Percentiles rank a stretch among this genome's conserved stretches.
phyloP scores from a whole-genome alignment of 2,888 invertebrate species.

The Scrobipalpa atriplicella region DNA sequence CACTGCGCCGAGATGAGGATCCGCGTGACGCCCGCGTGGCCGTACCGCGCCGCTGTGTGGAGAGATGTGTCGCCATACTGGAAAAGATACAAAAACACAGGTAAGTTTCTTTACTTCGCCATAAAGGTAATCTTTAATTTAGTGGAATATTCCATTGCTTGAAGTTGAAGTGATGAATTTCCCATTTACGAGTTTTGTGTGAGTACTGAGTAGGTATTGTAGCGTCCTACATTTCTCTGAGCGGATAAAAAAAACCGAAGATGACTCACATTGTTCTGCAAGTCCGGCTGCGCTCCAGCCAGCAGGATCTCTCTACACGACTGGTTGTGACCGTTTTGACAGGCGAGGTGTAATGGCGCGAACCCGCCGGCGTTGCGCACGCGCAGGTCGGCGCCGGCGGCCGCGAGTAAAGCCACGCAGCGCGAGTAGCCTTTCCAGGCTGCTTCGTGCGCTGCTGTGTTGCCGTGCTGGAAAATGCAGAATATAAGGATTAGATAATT shows the following conservation, averaged over 20 bases:
- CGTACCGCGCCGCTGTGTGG: constrained; percentile 97
- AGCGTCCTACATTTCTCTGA: too few relatives aligned
- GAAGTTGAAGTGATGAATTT: too few relatives aligned
- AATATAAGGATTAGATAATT: background rate
- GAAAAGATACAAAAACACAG: constrained; percentile 37
- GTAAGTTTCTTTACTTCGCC: too few relatives aligned
- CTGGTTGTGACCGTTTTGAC: constrained; percentile 98
- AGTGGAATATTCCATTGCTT: too few relatives aligned
- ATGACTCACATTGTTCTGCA: constrained; percentile 92
- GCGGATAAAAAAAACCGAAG: too few relatives aligned
- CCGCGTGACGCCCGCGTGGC: constrained; percentile 97
- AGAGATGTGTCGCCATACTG: constrained; percentile 97
- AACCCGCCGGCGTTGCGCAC: constrained; percentile 93
- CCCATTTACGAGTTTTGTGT: too few relatives aligned
- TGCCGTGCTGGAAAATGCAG: constrained; percentile 88
- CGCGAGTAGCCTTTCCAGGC: constrained; percentile 97
- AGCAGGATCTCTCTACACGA: constrained; percentile 94
- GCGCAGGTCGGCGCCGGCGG: constrained; percentile 83
- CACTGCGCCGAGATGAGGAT: constrained; percentile 96
- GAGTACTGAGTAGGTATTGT: too few relatives aligned
- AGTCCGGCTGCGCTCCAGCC: constrained; percentile 93
- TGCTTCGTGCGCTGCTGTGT: constrained; percentile 96
- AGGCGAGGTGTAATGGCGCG: constrained; percentile 96
- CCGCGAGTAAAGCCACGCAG: constrained; percentile 89
- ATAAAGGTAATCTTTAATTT: too few relatives aligned